Evolutionary conservation across 2,113 vertebrate genomes (phyloP).

Genomic region (Andinoacara biseriatus): DNA sequence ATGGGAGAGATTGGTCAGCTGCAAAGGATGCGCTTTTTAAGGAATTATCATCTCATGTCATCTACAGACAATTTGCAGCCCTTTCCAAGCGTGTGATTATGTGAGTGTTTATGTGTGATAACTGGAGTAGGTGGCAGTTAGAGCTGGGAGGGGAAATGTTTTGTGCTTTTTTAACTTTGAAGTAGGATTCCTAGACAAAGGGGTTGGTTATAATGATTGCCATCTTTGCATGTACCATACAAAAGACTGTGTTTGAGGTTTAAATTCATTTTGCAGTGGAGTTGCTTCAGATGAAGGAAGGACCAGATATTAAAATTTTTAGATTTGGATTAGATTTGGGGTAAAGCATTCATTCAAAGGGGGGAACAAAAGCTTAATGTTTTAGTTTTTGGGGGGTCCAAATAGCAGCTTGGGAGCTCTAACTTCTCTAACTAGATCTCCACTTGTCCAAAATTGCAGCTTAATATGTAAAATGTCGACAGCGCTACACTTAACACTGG

Average conservation of each 20-base stretch:
- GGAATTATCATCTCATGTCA: constrained; percentile 28
- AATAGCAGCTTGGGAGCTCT: neutral
- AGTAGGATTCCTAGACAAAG: constrained; percentile 43
- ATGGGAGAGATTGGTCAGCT: constrained; percentile 9
- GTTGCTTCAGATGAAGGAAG: neutral
- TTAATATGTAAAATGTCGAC: constrained; percentile 4
- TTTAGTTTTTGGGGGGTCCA: neutral
- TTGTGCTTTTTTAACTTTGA: constrained; percentile 31
- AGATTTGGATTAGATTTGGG: neutral
- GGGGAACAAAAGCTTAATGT: neutral
- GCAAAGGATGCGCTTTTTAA: constrained; percentile 26
- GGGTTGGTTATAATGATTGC: constrained; percentile 40
- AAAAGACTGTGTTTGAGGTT: constrained; percentile 29
- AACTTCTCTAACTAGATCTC: neutral
- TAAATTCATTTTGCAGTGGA: neutral
- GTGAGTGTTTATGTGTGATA: constrained; percentile 40
- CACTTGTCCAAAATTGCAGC: constrained; percentile 3
- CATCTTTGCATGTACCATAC: constrained; percentile 21
- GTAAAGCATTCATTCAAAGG: neutral
- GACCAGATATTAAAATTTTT: neutral
- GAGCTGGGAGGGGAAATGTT: constrained; percentile 39
- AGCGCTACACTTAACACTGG: constrained; percentile 14
- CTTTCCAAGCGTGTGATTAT: constrained; percentile 50
- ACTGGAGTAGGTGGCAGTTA: constrained; percentile 37
- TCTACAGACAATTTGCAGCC: constrained; percentile 19